Evolutionary conservation across 2,113 vertebrate genomes (phyloP), one percentile per base, ranked within the genome.

Genomic region (Albula glossodonta): DNA sequence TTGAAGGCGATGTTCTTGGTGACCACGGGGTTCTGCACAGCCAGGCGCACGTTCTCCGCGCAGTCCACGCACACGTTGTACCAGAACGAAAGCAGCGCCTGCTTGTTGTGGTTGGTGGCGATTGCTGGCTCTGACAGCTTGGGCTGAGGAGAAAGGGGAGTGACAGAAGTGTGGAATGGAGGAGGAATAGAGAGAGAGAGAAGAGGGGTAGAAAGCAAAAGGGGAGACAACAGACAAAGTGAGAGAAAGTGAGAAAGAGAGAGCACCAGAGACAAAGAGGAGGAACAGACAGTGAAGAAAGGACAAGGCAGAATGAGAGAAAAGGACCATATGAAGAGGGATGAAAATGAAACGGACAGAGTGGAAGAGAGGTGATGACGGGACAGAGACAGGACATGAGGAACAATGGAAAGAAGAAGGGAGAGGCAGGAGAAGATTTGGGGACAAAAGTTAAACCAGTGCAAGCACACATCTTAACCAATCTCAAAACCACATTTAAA

Each of bases 1-100:
- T 99, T 99, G 95, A 99, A 99, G 94, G 98, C 98, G 91, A 99
- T 99, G 97, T 99, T 99, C 95, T 99, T 99, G 57, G 98, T 99
- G 92, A 99, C 98, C 91, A 98, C 96, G 0, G 98, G 97, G 93
- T 99, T 99, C 94, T 99, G 98, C 88, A 99, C 97, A 93, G 99
- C 98, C 92, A 99, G 97, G 83, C 98, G 97, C 11, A 99, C 97
- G 83, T 99, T 99, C 95, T 99, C 98, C 0, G 97, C 96, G 87
- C 98, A 99, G 89, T 99, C 98, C 82, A 98, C 97, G 25, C 98
- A 99, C 87, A 99, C 97, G 31, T 99, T 99, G 91, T 99, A 99
- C 98, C 98, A 99, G 95, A 99, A 99, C 78, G 98, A 99, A 87
- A 99, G 96, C 92, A 99, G 95, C 80, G 98, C 98, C 95, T 99